Percentiles rank a stretch among this genome's conserved stretches.
phyloP scores from a whole-genome alignment of 23 tunicate genomes.

The Ciona savignyi region DNA sequence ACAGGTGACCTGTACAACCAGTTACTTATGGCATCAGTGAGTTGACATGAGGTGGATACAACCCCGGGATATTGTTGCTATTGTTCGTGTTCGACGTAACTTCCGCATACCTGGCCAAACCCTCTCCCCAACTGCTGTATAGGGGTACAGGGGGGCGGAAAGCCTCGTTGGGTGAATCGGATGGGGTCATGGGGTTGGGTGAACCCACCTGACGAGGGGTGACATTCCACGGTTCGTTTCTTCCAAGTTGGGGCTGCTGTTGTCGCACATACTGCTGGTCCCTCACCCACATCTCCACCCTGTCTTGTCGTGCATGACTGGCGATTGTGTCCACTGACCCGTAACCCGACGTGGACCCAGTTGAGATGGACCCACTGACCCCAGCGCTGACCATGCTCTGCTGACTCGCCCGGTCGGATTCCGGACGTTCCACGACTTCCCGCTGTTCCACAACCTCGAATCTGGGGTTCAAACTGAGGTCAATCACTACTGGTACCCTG shows the following conservation, averaged over 20 bases:
- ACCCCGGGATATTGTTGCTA: too few relatives aligned
- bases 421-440: conserved; percentile 27
- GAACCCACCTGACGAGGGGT: not conserved
- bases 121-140: conserved; percentile 75
- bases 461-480: too few relatives aligned
- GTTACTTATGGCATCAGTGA: too few relatives aligned
- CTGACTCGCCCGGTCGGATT: conserved; percentile 74
- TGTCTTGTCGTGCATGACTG: conserved; percentile 51
- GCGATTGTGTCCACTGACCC: conserved; percentile 70
- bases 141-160: conserved; percentile 83
- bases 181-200: not conserved
- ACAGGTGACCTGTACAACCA: too few relatives aligned
- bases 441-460: too few relatives aligned
- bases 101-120: not conserved
- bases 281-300: conserved; percentile 86
- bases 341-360: conserved; percentile 84
- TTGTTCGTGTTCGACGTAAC: not conserved
- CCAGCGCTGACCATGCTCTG: conserved; percentile 79
- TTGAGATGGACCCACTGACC: conserved; percentile 69
- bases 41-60: too few relatives aligned
- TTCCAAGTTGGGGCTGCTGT: conserved; percentile 1
- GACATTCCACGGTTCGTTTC: not conserved
- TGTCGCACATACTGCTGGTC: conserved; percentile 91
- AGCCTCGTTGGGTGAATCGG: not conserved
- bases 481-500: too few relatives aligned